Percentiles rank a stretch among this genome's conserved stretches.
Conservation (phyloP, 2,888 invertebrate species). For the Yponomeuta evonymella region DNA sequence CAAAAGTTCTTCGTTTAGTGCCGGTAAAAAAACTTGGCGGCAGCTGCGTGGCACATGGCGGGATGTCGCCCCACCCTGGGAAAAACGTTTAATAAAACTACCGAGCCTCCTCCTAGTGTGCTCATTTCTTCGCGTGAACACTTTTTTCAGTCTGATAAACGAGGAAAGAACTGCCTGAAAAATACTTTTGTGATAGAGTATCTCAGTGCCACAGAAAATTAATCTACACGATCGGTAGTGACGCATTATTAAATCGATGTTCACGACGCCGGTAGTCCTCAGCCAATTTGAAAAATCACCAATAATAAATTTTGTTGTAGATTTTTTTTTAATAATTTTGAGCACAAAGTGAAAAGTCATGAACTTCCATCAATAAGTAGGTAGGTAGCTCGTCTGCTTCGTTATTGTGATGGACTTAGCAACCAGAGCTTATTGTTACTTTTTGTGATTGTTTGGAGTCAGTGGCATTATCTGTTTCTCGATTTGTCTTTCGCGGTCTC, state of each 20-base stretch:
- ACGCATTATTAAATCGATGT: too few species aligned
- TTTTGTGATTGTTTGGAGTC: not conserved
- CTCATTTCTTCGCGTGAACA: slow-evolving; percentile 33
- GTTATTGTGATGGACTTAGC: not conserved
- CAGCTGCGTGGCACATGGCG: slow-evolving; percentile 70
- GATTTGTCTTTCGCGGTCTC: not conserved
- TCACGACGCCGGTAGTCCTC: too few species aligned
- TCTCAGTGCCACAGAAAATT: too few species aligned
- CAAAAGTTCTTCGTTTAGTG: slow-evolving; percentile 50
- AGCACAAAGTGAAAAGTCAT: too few species aligned
- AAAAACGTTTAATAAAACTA: slow-evolving; percentile 55
- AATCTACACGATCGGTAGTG: too few species aligned
- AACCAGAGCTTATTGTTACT: not conserved
- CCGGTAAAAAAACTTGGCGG: slow-evolving; percentile 65
- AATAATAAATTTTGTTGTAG: too few species aligned
- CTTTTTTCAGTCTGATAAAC: slow-evolving; percentile 11
- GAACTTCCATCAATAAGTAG: too few species aligned
- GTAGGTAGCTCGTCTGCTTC: too few species aligned
- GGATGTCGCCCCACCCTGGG: slow-evolving; percentile 28
- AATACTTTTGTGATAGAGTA: not conserved
- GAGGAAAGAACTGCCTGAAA: not conserved
- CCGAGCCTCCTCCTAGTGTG: slow-evolving; percentile 25
- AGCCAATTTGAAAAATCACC: too few species aligned
- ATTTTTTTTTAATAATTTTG: too few species aligned
- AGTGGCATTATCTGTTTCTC: not conserved